Base-by-base conservation (phyloP, 2,888 invertebrate genomes). In the Selenia dentaria region DNA sequence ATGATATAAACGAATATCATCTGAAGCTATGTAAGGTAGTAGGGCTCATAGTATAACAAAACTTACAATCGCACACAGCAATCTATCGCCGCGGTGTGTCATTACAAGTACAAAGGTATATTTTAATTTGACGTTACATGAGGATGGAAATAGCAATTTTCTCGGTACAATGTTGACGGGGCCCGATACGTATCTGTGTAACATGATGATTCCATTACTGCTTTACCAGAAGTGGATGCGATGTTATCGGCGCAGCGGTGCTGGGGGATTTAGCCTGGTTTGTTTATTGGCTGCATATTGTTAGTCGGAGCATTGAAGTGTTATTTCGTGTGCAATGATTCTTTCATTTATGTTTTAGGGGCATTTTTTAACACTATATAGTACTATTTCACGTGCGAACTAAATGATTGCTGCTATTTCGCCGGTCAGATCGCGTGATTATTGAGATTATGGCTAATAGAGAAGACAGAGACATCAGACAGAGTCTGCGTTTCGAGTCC, bases 111-210 rank as follows among this genome's bases (percentile, higher is more conserved):
- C 59, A 54, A 64, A 67, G 51, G 59, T 46, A 56, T 40, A 56
- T 64, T 63, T 60, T 65, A 64, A 68, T 71, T 57, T 57, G 59
- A 50, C 55, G 64, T 65, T 68, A 59, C 63, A 56, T 41, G 37
- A 55, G 55, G 59, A 56, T 51, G 58, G 48, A 52, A 54, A 52
- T 49, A 53, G 59, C 56, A 64, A 66, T 66, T 64, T 66, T 62
- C 62, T 64, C 58, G 64, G 57, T 54, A 65, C 65, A 70, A 59
- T 68, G 66, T 64, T 56, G 51, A 47, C 38, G 36, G 26, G 28
- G 27, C 33, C 35, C 39, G 72, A 70, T 70, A 56, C 20, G 29
- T 36, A 69, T 69, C 64, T 57, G 52, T 59, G 63, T 44, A 61
- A 53, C 57, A 59, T 58, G 64, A 71, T 65, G 60, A 61, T 58